A percentile compares a stretch with the other conserved stretches of the same genome.
Evolutionary conservation across 1,140 invertebrate genomes (phyloP).

Genomic region (Chrysomallon squamiferum): DNA sequence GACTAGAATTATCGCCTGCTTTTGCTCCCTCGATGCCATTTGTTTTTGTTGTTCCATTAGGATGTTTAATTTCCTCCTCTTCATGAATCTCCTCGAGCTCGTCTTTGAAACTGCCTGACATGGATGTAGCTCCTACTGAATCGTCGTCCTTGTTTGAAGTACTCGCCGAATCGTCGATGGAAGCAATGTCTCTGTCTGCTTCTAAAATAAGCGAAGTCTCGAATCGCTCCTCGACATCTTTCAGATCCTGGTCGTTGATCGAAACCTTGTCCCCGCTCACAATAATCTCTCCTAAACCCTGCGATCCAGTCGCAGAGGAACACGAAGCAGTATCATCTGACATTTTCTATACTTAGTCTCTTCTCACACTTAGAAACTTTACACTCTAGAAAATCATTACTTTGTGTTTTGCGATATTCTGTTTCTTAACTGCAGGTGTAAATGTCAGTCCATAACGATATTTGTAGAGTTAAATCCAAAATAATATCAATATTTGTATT

Average conservation of each 20-base stretch:
- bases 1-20: conserved; percentile 14
- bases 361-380: too few species aligned
- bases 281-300: conserved; percentile 9
- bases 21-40: conserved; percentile 11
- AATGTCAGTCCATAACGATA: too few species aligned
- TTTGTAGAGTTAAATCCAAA: too few species aligned
- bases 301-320: background rate
- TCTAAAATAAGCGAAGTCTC: conserved; percentile 5
- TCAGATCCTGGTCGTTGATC: conserved; percentile 9
- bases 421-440: too few species aligned
- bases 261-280: background rate
- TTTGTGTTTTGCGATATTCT: too few species aligned
- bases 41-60: conserved; percentile 3
- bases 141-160: conserved; percentile 11
- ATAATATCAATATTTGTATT: too few species aligned
- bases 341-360: too few species aligned
- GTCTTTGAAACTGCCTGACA: conserved; percentile 18
- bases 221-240: background rate
- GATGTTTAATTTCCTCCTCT: conserved; percentile 3
- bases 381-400: too few species aligned
- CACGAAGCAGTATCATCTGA: conserved; percentile 1
- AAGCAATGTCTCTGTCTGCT: conserved; percentile 21
- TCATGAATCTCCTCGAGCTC: conserved; percentile 3
- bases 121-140: conserved; percentile 18
- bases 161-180: background rate